Evolutionary conservation across 2,888 invertebrate genomes (phyloP), one percentile per base, ranked within the genome.

Genomic region (Adelognathus sp.): DNA sequence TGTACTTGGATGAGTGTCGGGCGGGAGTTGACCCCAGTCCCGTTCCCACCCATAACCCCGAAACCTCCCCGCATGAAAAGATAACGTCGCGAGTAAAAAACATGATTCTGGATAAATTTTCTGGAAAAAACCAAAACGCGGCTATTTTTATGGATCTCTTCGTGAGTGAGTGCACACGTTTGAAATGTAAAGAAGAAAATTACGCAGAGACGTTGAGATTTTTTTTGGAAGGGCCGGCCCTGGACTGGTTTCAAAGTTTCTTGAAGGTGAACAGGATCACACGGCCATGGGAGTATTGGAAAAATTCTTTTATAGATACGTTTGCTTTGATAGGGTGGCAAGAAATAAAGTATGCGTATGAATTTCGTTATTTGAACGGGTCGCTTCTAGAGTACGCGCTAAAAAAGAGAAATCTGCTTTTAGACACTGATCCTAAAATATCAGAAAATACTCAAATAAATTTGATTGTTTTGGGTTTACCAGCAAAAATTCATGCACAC

Each of bases 351-450:
- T 83, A 81, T 58, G 82, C 82, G 41, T 82, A 80, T 63, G 72
- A 33, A 7, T 84, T 73, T 44, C 76, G 78, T 77, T 83, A 78
- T 64, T 75, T 82, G 50, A 81, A 84, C 39, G 81, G 84, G 27
- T 46, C 78, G 18, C 63, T 81, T 60, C 70, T 82, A 39, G 82
- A 84, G 50, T 84, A 75, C 73, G 83, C 82, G 39, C 50, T 84
- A 31, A 84, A 81, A 60, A 84, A 84, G 67, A 67, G 79, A 74
- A 83, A 76, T 44, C 24, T 82, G 50, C 61, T 83, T 46, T 11
- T 83, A 36, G 82, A 83, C 41, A 74, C 63, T 29, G 81, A 84
- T 52, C 71, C 80, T 7, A 69, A 79, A 16, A 39, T 81, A 58
- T 71, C 77, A 2, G 63, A 73, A 44, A 81, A 72, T 64, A 76